Conservation (phyloP, 2,888 invertebrate genomes). For the Tethea ocularis region DNA sequence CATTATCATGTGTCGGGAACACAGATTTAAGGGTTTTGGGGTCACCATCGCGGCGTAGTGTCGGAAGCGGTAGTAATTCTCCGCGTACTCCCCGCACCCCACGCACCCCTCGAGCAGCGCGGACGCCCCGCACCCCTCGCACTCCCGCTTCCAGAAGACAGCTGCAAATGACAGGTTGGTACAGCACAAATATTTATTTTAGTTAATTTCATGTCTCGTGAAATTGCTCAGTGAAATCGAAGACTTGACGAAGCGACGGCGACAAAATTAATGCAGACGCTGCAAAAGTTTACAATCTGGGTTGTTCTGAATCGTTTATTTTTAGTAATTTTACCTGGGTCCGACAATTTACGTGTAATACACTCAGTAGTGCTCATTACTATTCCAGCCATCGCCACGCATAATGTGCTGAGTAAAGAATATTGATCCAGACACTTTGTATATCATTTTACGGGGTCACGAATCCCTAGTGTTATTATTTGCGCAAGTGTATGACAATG, state of each 20-base stretch:
- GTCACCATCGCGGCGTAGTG: conserved; percentile 68
- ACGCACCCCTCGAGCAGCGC: conserved; percentile 61
- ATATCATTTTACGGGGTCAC: conserved; percentile 24
- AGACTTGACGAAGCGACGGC: neutral
- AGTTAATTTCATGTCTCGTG: neutral
- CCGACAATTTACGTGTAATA: conserved; percentile 4
- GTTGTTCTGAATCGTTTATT: conserved; percentile 4
- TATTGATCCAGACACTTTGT: conserved; percentile 36
- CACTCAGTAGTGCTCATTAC: conserved; percentile 29
- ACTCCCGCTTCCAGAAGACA: conserved; percentile 79
- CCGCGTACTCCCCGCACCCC: conserved; percentile 68
- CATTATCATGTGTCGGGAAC: conserved; percentile 70
- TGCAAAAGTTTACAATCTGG: conserved; percentile 1
- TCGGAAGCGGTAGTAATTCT: conserved; percentile 53
- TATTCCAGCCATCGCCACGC: conserved; percentile 42
- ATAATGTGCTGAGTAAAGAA: conserved; percentile 35
- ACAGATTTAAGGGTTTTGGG: conserved; percentile 70
- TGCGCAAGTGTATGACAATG: conserved; percentile 36
- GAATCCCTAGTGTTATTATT: conserved; percentile 28
- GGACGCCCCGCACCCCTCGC: conserved; percentile 74
- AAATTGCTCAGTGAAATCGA: neutral
- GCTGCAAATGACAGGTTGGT: conserved; percentile 81
- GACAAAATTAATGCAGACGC: neutral
- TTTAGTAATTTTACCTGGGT: conserved; percentile 7
- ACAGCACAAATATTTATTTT: conserved; percentile 17